phyloP scores from a whole-genome alignment of 2,888 invertebrate species.

The Elegia similella region DNA sequence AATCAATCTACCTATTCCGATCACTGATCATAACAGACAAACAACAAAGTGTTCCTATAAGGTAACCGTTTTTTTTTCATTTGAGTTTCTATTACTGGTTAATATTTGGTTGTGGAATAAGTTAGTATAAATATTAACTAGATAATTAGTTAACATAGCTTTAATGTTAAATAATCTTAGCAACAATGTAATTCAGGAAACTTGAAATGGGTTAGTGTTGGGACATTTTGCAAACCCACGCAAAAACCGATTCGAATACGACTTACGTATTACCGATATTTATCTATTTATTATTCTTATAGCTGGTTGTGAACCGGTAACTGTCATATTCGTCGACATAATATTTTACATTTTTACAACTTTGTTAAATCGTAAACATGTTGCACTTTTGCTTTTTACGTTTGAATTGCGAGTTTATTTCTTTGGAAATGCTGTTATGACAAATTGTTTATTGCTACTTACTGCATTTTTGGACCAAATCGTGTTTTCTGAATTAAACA shows the following conservation, averaged over 20 bases:
- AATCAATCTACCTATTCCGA: too few species aligned
- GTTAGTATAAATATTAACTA: too few species aligned
- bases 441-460: neutral
- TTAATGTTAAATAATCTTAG: neutral
- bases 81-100: too few species aligned
- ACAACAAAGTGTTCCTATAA: too few species aligned
- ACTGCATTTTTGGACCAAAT: neutral
- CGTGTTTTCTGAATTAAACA: too few species aligned
- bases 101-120: too few species aligned
- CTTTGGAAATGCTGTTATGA: neutral
- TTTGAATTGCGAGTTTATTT: neutral
- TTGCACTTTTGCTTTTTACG: constrained; percentile 2
- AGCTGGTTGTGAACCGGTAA: neutral
- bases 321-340: neutral
- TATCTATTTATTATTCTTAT: neutral
- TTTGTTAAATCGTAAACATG: neutral
- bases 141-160: too few species aligned
- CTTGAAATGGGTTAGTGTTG: neutral
- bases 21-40: too few species aligned
- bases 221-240: neutral
- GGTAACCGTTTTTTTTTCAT: too few species aligned
- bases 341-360: neutral
- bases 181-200: constrained; percentile 2
- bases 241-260: neutral
- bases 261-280: neutral